Percentiles rank a stretch among this genome's conserved stretches.
phyloP scores from a whole-genome alignment of 2,113 vertebrate genomes.

The Thalassoma bifasciatum region DNA sequence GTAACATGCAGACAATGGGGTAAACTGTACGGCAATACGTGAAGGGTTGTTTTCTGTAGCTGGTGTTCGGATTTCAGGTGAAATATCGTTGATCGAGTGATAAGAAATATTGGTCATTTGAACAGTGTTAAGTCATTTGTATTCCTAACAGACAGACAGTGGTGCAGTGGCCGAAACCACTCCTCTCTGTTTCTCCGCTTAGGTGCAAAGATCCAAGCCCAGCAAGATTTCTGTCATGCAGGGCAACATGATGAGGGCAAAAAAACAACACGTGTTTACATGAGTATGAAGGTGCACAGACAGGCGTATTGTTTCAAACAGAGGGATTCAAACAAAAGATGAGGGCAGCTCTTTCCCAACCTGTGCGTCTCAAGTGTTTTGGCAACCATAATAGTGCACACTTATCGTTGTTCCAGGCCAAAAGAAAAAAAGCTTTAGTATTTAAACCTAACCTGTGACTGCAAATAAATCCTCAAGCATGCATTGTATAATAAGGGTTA shows the following conservation, averaged over 20 bases:
- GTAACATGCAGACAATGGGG: constrained; percentile 74
- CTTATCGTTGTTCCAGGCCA: constrained; percentile 3
- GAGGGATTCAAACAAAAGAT: constrained; percentile 33
- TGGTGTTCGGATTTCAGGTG: neutral
- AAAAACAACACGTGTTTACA: constrained; percentile 35
- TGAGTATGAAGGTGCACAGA: constrained; percentile 17
- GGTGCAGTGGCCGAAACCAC: constrained; percentile 78
- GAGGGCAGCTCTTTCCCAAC: constrained; percentile 18
- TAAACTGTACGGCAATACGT: constrained; percentile 32
- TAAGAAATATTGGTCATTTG: constrained; percentile 19
- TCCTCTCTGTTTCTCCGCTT: constrained; percentile 48
- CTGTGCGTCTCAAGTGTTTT: constrained; percentile 47
- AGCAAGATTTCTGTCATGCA: constrained; percentile 47
- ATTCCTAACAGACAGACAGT: constrained; percentile 73
- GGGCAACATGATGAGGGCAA: neutral
- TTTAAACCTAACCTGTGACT: neutral
- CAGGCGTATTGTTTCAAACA: constrained; percentile 17
- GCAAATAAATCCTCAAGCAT: neutral
- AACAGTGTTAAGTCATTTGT: constrained; percentile 70
- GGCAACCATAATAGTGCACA: constrained; percentile 24
- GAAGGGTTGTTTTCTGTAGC: constrained; percentile 25
- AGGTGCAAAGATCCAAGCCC: constrained; percentile 71
- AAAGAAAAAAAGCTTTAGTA: constrained; percentile 18
- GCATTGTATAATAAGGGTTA: neutral
- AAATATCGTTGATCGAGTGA: neutral